Conservation (phyloP, 2,888 invertebrate species). For the Trichacis sp. region DNA sequence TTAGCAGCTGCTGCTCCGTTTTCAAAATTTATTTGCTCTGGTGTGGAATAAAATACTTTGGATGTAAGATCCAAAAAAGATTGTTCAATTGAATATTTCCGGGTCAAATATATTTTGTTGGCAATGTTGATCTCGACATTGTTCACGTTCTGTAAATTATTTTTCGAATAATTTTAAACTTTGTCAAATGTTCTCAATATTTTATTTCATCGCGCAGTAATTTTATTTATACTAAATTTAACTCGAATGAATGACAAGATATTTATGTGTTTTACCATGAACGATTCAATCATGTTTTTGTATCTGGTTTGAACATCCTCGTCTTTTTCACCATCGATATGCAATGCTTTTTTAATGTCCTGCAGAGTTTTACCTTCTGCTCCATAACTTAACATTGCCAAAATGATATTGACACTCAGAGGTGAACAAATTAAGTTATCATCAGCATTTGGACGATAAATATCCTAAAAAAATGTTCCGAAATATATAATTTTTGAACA, state of each 20-base stretch:
- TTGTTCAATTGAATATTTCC: conserved; percentile 68
- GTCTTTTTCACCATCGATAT: background rate
- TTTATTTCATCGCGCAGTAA: background rate
- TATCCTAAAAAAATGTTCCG: background rate
- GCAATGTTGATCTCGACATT: conserved; percentile 76
- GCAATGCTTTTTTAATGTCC: background rate
- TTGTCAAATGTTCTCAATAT: background rate
- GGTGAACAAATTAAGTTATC: background rate
- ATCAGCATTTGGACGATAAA: background rate
- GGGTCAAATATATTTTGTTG: conserved; percentile 78
- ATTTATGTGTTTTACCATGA: background rate
- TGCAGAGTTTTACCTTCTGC: background rate
- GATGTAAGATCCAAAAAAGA: conserved; percentile 73
- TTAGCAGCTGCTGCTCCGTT: conserved; percentile 20
- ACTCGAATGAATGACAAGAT: too few species aligned
- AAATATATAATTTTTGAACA: background rate
- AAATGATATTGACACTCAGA: background rate
- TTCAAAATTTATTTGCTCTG: conserved; percentile 75
- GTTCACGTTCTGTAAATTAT: conserved; percentile 52
- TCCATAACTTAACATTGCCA: too few species aligned
- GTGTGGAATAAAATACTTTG: conserved; percentile 74
- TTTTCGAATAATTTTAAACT: background rate
- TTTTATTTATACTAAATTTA: too few species aligned
- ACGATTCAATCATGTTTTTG: background rate
- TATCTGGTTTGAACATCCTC: background rate